Percentiles rank a stretch among this genome's conserved stretches.
phyloP scores from a whole-genome alignment of 1,140 invertebrate genomes.

The Drosophila cardini region DNA sequence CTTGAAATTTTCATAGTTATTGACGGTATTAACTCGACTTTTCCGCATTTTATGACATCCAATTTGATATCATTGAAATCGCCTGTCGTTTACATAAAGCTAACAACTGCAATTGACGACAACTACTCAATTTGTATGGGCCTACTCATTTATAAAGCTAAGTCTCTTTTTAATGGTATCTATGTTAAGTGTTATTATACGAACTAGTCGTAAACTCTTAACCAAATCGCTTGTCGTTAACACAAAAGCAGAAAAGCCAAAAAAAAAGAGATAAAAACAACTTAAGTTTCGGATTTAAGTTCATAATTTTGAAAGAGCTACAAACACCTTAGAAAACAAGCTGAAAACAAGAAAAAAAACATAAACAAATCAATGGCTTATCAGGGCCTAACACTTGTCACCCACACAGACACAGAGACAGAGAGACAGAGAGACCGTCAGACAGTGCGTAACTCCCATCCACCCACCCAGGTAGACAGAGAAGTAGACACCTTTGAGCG shows the following conservation, averaged over 20 bases:
- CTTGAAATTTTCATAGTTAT: not conserved
- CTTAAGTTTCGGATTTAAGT: constrained; percentile 6
- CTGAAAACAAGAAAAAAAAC: not conserved
- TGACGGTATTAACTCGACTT: not conserved
- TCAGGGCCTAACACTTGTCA: constrained; percentile 3
- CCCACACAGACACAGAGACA: not conserved
- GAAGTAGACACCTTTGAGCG: not conserved
- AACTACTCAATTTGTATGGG: constrained; percentile 7
- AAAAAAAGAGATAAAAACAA: not conserved
- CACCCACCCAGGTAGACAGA: not conserved
- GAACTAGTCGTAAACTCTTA: constrained; percentile 1
- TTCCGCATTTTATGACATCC: too few species aligned
- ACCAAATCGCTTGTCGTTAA: constrained; percentile 5
- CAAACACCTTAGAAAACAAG: not conserved
- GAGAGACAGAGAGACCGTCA: not conserved
- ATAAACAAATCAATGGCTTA: constrained; percentile 26
- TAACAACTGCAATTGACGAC: constrained; percentile 1
- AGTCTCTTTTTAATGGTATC: not conserved
- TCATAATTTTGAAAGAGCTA: not conserved
- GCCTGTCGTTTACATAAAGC: constrained; percentile 10
- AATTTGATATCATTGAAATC: not conserved
- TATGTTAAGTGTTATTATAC: constrained; percentile 11
- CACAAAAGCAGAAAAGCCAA: not conserved
- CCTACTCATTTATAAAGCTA: not conserved
- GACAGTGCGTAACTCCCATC: not conserved